Conservation (phyloP, 2,888 invertebrate genomes). For the Sphecodes monilicornis region DNA sequence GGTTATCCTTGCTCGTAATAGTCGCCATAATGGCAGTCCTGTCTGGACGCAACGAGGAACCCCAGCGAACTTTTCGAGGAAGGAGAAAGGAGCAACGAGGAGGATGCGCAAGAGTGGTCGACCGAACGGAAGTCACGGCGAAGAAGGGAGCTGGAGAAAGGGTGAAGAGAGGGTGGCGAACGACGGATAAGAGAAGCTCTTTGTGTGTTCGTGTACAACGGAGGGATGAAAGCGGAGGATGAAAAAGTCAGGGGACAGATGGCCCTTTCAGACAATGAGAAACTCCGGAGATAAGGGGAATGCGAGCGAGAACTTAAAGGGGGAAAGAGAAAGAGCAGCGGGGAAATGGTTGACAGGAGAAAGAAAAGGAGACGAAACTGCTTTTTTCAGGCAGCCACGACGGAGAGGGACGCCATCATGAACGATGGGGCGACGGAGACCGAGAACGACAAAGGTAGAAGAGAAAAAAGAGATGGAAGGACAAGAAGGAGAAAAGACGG, state of each 20-base stretch:
- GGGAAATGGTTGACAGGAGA: slow-evolving; percentile 54
- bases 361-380: slow-evolving; percentile 65
- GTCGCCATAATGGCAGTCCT: neutral
- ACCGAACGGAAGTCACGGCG: slow-evolving; percentile 65
- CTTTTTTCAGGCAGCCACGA: slow-evolving; percentile 67
- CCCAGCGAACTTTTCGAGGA: slow-evolving; percentile 47
- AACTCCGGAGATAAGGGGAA: slow-evolving; percentile 84
- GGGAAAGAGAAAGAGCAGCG: slow-evolving; percentile 39
- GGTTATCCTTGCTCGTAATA: neutral
- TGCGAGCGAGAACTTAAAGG: slow-evolving; percentile 70
- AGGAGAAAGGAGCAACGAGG: slow-evolving; percentile 64
- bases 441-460: neutral
- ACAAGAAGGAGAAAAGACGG: slow-evolving; percentile 23
- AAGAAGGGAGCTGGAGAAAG: slow-evolving; percentile 65
- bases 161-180: slow-evolving; percentile 69
- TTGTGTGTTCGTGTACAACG: slow-evolving; percentile 77
- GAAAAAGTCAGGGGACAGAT: slow-evolving; percentile 83
- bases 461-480: slow-evolving; percentile 22
- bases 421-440: slow-evolving; percentile 60
- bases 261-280: slow-evolving; percentile 84
- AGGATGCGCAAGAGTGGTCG: slow-evolving; percentile 52
- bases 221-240: slow-evolving; percentile 83
- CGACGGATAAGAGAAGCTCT: slow-evolving; percentile 77
- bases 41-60: slow-evolving; percentile 17
- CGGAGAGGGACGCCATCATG: slow-evolving; percentile 67